Evolutionary conservation across 2,797 vertebrate species (phyloP).

Genomic region (Micrastur ruficollis): DNA sequence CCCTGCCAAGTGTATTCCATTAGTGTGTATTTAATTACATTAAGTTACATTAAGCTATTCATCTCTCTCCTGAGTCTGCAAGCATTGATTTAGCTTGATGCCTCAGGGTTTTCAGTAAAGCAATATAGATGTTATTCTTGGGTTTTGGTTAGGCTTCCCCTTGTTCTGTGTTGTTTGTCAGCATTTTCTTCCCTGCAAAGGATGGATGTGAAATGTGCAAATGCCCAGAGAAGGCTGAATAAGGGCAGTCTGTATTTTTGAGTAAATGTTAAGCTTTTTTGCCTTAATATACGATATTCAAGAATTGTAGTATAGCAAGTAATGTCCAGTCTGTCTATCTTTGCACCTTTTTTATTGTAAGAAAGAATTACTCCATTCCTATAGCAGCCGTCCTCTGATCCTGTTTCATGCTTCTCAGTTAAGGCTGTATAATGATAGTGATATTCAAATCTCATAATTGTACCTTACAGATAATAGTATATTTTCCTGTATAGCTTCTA

Average conservation of each 20-base stretch:
- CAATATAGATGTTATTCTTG: not conserved
- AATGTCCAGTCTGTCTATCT: not conserved
- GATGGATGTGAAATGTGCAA: not conserved
- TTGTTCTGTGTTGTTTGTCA: not conserved
- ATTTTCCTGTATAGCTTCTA: not conserved
- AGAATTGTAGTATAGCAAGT: not conserved
- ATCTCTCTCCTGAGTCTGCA: not conserved
- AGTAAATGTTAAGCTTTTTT: not conserved
- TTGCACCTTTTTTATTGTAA: not conserved
- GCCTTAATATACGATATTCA: not conserved
- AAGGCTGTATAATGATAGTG: not conserved
- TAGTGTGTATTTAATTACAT: slow-evolving; percentile 13
- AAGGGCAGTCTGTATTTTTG: not conserved
- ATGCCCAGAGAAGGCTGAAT: not conserved
- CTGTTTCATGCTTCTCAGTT: not conserved
- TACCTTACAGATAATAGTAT: not conserved
- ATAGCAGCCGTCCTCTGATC: not conserved
- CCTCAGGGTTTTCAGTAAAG: not conserved
- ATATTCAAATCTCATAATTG: not conserved
- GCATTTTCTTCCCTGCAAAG: not conserved
- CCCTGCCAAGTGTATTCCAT: slow-evolving; percentile 8
- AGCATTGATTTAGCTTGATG: not conserved
- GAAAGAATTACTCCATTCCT: not conserved
- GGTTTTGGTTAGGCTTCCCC: not conserved
- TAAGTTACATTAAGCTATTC: slow-evolving; percentile 13